These are phyloP conservation scores for Drosophila saltans DNA, from an alignment of 1,140 invertebrate species.

Conservation along the genomic window DNA sequence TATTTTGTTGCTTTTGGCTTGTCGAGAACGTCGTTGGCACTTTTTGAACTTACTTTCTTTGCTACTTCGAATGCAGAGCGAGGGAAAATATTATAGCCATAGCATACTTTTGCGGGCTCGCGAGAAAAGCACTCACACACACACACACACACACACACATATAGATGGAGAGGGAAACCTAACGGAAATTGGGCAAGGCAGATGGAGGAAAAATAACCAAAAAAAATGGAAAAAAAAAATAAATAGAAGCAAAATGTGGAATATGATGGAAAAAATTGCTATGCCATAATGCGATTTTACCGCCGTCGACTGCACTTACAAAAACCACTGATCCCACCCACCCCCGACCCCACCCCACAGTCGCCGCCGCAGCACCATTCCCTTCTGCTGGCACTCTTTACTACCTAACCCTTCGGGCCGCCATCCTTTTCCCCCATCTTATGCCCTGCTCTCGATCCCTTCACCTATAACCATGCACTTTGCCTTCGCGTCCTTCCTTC, in stretches of 20 bases:
- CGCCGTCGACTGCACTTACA: slow-evolving; percentile 54
- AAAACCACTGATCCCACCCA: slow-evolving; percentile 33
- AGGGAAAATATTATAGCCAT: slow-evolving; percentile 50
- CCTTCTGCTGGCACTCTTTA: too few relatives aligned
- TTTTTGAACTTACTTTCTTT: slow-evolving; percentile 53
- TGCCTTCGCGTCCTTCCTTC: slow-evolving; percentile 38
- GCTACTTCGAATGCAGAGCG: background rate
- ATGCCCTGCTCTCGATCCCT: slow-evolving; percentile 18
- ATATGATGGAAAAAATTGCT: slow-evolving; percentile 34
- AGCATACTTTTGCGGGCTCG: slow-evolving; percentile 48
- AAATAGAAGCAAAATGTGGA: background rate
- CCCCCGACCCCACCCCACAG: too few relatives aligned
- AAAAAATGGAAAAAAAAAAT: slow-evolving; percentile 13
- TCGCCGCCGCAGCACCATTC: background rate
- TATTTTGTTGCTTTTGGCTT: slow-evolving; percentile 66
- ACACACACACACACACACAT: slow-evolving; percentile 21
- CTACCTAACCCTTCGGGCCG: background rate
- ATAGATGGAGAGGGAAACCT: slow-evolving; percentile 27
- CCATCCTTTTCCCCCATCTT: too few relatives aligned
- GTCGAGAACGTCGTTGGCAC: slow-evolving; percentile 48
- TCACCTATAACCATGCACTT: slow-evolving; percentile 38
- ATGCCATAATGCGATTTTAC: slow-evolving; percentile 60
- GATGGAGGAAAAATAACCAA: slow-evolving; percentile 35
- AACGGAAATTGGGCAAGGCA: slow-evolving; percentile 49
- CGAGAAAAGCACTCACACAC: slow-evolving; percentile 26